phyloP scores from a whole-genome alignment of 1,140 invertebrate species.

The Eumaeus atala region DNA sequence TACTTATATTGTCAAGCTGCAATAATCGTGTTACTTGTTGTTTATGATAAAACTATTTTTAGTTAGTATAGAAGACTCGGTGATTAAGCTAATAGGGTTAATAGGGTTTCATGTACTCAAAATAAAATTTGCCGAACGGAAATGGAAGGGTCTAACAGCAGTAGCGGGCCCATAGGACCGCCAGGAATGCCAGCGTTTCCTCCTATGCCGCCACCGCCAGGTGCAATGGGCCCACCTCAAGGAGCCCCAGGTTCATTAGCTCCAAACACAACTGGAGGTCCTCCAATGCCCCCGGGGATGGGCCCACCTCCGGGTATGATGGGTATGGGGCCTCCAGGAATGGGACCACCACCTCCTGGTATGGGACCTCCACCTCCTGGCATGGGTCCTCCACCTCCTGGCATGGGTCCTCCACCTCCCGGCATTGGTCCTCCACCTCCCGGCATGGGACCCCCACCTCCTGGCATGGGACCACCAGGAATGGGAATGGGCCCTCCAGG shows the following conservation, averaged over 20 bases:
- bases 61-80: neutral
- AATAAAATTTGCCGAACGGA: conserved; percentile 5
- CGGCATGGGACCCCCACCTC: conserved; percentile 24
- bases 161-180: conserved; percentile 46
- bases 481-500: conserved; percentile 49
- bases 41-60: conserved; percentile 1
- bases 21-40: conserved; percentile 5
- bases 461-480: conserved; percentile 43
- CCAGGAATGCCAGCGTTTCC: conserved; percentile 58
- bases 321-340: conserved; percentile 43
- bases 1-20: neutral
- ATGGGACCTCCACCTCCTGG: conserved; percentile 37
- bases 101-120: neutral
- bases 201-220: conserved; percentile 56
- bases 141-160: conserved; percentile 49
- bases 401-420: too few species aligned
- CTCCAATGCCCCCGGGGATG: conserved; percentile 42
- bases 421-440: conserved; percentile 41
- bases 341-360: conserved; percentile 33
- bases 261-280: conserved; percentile 14
- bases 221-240: conserved; percentile 31
- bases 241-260: conserved; percentile 10
- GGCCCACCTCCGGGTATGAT: conserved; percentile 40
- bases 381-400: conserved; percentile 24
- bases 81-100: conserved; percentile 29